These are phyloP conservation scores for Selenia dentaria DNA, from an alignment of 2,888 invertebrate species.

Conservation along the genomic window DNA sequence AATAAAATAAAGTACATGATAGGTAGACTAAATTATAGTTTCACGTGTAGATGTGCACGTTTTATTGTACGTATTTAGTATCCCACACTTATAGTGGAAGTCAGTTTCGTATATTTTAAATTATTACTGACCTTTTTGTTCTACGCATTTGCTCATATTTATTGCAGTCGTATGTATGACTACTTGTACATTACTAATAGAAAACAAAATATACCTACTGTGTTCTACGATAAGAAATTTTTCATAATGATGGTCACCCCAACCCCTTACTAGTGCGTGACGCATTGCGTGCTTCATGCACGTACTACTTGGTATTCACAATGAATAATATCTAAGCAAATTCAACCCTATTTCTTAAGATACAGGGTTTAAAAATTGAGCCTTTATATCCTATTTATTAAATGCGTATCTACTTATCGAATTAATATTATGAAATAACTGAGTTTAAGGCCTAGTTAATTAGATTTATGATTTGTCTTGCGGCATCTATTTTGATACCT, in stretches of 20 bases:
- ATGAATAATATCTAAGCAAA: constrained; percentile 16
- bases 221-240: background rate
- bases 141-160: too few relatives aligned
- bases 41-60: too few relatives aligned
- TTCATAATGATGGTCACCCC: constrained; percentile 36
- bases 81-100: too few relatives aligned
- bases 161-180: too few relatives aligned
- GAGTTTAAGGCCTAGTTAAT: constrained; percentile 7
- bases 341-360: constrained; percentile 24
- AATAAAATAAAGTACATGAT: too few relatives aligned
- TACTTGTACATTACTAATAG: too few relatives aligned
- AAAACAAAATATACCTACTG: too few relatives aligned
- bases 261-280: constrained; percentile 62
- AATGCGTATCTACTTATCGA: constrained; percentile 21
- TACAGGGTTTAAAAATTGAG: constrained; percentile 20
- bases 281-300: constrained; percentile 50
- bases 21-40: too few relatives aligned
- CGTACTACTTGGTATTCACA: constrained; percentile 25
- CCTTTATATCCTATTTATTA: constrained; percentile 5
- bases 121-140: too few relatives aligned
- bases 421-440: constrained; percentile 40
- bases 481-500: constrained; percentile 1
- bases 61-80: too few relatives aligned
- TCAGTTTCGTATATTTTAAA: too few relatives aligned
- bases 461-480: constrained; percentile 13